These are phyloP conservation scores for Arenicola marina DNA, from an alignment of 2,888 invertebrate species.

Conservation along the genomic window DNA sequence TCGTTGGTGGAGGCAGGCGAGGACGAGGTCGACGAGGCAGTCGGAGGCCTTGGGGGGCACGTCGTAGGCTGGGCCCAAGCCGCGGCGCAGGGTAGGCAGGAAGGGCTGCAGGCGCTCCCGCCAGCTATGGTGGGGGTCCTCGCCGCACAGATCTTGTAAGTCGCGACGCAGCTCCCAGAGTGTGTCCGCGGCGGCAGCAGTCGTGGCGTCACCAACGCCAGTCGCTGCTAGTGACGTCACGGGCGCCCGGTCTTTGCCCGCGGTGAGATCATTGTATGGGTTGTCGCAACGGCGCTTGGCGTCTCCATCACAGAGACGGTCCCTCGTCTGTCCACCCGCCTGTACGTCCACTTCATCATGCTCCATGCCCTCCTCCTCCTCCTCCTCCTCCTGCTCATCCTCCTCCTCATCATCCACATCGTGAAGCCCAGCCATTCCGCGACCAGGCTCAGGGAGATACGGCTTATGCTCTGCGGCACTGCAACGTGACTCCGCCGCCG, in stretches of 20 bases:
- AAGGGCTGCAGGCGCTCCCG: constrained; percentile 22
- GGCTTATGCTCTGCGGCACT: too few relatives aligned
- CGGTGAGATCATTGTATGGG: too few relatives aligned
- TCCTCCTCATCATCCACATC: too few relatives aligned
- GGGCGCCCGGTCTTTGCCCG: constrained; percentile 1
- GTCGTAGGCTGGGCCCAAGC: constrained; percentile 26
- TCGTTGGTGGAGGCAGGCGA: constrained; percentile 25
- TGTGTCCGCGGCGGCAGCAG: background rate
- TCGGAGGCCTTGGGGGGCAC: constrained; percentile 18
- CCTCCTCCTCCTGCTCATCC: too few relatives aligned
- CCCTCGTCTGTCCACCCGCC: too few relatives aligned
- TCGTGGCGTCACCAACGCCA: background rate
- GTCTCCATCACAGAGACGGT: too few relatives aligned
- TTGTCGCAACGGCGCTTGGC: too few relatives aligned
- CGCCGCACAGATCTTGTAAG: constrained; percentile 13
- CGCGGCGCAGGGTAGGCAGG: constrained; percentile 16
- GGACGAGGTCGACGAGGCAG: constrained; percentile 32
- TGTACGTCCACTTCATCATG: too few relatives aligned
- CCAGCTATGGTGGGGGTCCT: constrained; percentile 31
- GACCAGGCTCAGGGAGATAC: too few relatives aligned
- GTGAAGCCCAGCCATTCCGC: too few relatives aligned
- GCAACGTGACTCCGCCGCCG: too few relatives aligned
- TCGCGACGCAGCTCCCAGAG: constrained; percentile 11
- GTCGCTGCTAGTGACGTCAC: background rate
- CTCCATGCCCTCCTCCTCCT: too few relatives aligned